A percentile compares a stretch with the other conserved stretches of the same genome.
Conservation (phyloP, 2,797 vertebrate genomes). For the Babyrousa celebensis region DNA sequence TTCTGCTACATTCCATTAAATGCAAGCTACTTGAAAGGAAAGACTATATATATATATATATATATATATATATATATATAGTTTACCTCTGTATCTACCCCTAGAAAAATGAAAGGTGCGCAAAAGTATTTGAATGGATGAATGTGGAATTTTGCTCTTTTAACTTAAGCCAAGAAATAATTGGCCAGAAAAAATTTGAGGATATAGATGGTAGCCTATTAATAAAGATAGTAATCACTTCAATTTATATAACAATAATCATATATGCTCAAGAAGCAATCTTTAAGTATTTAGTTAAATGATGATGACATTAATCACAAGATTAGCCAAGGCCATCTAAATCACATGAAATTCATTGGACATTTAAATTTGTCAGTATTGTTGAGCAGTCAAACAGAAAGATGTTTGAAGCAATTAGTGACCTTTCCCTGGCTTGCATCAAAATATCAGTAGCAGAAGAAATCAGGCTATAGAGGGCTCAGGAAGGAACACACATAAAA, state of each 20-base stretch:
- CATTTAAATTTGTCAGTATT: not conserved
- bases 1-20: slow-evolving; percentile 3
- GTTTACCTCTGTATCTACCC: not conserved
- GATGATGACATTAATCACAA: not conserved
- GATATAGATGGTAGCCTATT: not conserved
- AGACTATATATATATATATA: not conserved
- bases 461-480: not conserved
- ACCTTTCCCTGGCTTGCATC: not conserved
- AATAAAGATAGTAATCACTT: not conserved
- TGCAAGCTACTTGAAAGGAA: not conserved
- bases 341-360: slow-evolving; percentile 12
- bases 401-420: not conserved
- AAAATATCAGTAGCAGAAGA: not conserved
- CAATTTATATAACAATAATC: not conserved
- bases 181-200: not conserved
- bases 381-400: not conserved
- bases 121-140: not conserved
- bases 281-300: slow-evolving; percentile 8
- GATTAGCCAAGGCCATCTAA: slow-evolving; percentile 32
- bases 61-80: not conserved
- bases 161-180: not conserved
- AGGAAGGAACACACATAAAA: not conserved
- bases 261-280: not conserved
- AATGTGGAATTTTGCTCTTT: slow-evolving; percentile 28
- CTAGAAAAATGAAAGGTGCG: not conserved